phyloP scores from a whole-genome alignment of 2,888 invertebrate genomes.

The Melanargia galathea region DNA sequence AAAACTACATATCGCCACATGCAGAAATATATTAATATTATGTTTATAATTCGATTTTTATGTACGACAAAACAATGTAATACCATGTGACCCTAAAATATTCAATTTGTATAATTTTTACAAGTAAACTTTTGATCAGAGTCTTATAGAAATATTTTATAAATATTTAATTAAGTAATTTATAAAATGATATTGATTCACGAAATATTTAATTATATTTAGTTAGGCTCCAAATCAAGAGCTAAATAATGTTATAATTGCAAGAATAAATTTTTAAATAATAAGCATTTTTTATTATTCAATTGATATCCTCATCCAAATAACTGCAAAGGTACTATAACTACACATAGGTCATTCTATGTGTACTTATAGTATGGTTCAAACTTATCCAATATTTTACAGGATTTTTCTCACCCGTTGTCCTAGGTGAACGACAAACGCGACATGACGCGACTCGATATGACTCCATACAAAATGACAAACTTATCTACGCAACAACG shows the following conservation, averaged over 20 bases:
- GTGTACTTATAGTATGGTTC: no score
- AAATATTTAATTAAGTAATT: constrained; percentile 38
- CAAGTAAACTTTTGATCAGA: constrained; percentile 24
- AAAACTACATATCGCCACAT: constrained; percentile 52
- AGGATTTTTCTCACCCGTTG: no score
- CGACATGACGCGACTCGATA: no score
- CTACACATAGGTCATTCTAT: background rate
- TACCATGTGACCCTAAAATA: constrained; percentile 19
- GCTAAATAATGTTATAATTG: constrained; percentile 62
- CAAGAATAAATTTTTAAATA: constrained; percentile 64
- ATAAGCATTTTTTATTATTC: constrained; percentile 34
- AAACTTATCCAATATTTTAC: no score
- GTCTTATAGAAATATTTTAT: constrained; percentile 32
- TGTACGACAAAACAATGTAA: constrained; percentile 32
- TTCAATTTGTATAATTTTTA: constrained; percentile 19
- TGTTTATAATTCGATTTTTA: constrained; percentile 28
- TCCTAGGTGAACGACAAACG: no score
- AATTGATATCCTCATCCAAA: background rate
- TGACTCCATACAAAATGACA: no score
- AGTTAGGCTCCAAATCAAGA: constrained; percentile 57
- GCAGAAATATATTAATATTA: constrained; percentile 2
- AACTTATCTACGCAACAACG: no score
- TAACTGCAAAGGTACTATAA: background rate
- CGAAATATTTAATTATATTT: constrained; percentile 41
- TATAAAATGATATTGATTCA: constrained; percentile 42